Evolutionary conservation across 2,888 invertebrate genomes (phyloP).

Genomic region (Drosophila kanekoi): DNA sequence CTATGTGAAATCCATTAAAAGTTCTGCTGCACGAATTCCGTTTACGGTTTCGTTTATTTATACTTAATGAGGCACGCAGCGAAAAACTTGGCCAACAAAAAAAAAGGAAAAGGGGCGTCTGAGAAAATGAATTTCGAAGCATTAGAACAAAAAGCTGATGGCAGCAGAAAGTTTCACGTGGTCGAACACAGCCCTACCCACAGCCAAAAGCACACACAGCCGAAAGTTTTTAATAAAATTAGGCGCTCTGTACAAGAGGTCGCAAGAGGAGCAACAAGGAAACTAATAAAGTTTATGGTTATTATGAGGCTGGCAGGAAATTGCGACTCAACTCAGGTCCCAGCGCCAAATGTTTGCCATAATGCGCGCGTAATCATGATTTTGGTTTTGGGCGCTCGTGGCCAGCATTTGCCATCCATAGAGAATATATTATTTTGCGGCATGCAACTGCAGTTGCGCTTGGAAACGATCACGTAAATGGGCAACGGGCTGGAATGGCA

Average conservation of each 20-base stretch:
- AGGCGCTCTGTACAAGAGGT: slow-evolving; percentile 9
- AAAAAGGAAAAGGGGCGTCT: slow-evolving; percentile 5
- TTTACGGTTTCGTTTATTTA: slow-evolving; percentile 35
- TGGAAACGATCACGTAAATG: slow-evolving; percentile 68
- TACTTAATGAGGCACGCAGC: slow-evolving; percentile 59
- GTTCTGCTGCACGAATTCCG: slow-evolving; percentile 43
- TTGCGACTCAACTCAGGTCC: slow-evolving; percentile 15
- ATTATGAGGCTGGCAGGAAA: slow-evolving; percentile 37
- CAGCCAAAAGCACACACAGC: slow-evolving; percentile 3
- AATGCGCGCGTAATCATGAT: slow-evolving; percentile 62
- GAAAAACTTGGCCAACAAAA: slow-evolving; percentile 27
- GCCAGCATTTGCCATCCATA: slow-evolving; percentile 10
- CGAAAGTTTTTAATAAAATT: slow-evolving; percentile 60
- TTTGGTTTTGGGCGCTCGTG: slow-evolving; percentile 30
- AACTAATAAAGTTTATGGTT: slow-evolving; percentile 44
- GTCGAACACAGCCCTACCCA: neutral
- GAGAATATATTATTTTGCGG: slow-evolving; percentile 16
- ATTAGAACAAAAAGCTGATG: slow-evolving; percentile 41
- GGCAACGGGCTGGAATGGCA: slow-evolving; percentile 35
- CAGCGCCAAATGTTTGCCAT: slow-evolving; percentile 45
- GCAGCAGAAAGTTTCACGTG: slow-evolving; percentile 18
- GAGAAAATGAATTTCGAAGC: slow-evolving; percentile 52
- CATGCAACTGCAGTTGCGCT: slow-evolving; percentile 50
- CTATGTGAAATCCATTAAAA: slow-evolving; percentile 50
- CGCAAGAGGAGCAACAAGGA: slow-evolving; percentile 2